phyloP scores from a whole-genome alignment of 2,888 invertebrate genomes.

The Lysandra coridon region DNA sequence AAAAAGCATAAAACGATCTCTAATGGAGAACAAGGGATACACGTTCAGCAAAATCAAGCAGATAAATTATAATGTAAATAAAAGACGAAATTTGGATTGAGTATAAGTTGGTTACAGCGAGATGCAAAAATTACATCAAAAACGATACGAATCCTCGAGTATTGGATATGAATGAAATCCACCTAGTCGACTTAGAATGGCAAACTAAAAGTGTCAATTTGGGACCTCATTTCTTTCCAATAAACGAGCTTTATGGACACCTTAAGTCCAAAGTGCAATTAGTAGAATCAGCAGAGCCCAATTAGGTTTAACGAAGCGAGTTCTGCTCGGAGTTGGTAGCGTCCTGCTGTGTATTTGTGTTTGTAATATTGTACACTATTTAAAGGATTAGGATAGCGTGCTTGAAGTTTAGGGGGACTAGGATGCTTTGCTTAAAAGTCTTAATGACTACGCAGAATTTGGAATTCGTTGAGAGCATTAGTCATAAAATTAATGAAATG shows the following conservation, averaged over 20 bases:
- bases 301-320: conserved; percentile 76
- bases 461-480: not conserved
- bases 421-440: conserved; percentile 10
- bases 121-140: not conserved
- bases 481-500: not conserved
- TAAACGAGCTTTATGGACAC: conserved; percentile 50
- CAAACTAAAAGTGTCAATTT: conserved; percentile 15
- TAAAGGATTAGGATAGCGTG: conserved; percentile 28
- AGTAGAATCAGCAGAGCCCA: conserved; percentile 72
- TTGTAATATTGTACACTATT: conserved; percentile 41
- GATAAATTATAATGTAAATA: not conserved
- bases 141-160: not conserved
- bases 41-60: not conserved
- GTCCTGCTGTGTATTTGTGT: conserved; percentile 62
- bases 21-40: no score
- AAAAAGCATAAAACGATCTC: not conserved
- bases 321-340: conserved; percentile 64
- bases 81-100: not conserved
- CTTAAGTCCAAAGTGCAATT: conserved; percentile 73
- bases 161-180: not conserved
- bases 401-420: conserved; percentile 9
- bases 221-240: conserved; percentile 23
- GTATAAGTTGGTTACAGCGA: not conserved
- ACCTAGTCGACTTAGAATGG: not conserved
- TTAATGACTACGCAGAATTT: not conserved